Conservation (phyloP, 1,140 invertebrate genomes). For the Macrobrachium rosenbergii region DNA sequence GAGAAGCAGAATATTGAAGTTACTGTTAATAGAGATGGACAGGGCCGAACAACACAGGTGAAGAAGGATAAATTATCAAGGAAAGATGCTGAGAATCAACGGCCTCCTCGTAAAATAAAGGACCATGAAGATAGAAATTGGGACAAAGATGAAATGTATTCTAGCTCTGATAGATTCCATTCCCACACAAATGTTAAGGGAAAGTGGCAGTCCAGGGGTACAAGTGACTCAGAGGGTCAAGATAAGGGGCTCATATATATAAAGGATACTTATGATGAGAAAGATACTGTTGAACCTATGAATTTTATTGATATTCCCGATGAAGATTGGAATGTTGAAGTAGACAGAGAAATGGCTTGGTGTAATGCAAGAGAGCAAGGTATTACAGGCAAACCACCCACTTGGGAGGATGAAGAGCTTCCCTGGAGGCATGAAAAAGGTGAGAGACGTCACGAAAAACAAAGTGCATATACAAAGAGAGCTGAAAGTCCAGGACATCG, state of each 20-base stretch:
- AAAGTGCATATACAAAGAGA: constrained; percentile 8
- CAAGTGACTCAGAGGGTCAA: neutral
- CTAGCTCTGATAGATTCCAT: no score
- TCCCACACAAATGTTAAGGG: no score
- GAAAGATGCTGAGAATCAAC: neutral
- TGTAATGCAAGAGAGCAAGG: constrained; percentile 30
- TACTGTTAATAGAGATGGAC: constrained; percentile 27
- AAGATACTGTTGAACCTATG: constrained; percentile 28
- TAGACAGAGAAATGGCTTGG: constrained; percentile 34
- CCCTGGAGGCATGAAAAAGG: constrained; percentile 25
- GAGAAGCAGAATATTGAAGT: constrained; percentile 42
- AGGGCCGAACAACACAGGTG: constrained; percentile 27
- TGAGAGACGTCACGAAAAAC: constrained; percentile 24
- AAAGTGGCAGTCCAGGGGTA: neutral
- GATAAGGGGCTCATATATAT: neutral
- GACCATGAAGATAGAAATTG: no score
- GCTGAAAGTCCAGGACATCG: constrained; percentile 55
- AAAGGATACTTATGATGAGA: constrained; percentile 8
- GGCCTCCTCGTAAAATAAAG: neutral
- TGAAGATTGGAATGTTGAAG: constrained; percentile 33
- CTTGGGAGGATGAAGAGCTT: constrained; percentile 52
- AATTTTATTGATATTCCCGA: constrained; percentile 32
- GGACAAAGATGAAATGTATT: no score
- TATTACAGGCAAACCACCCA: neutral
- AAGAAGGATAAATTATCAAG: constrained; percentile 17